Evolutionary conservation across 2,113 vertebrate genomes (phyloP).

Genomic region (Microtus montanus): DNA sequence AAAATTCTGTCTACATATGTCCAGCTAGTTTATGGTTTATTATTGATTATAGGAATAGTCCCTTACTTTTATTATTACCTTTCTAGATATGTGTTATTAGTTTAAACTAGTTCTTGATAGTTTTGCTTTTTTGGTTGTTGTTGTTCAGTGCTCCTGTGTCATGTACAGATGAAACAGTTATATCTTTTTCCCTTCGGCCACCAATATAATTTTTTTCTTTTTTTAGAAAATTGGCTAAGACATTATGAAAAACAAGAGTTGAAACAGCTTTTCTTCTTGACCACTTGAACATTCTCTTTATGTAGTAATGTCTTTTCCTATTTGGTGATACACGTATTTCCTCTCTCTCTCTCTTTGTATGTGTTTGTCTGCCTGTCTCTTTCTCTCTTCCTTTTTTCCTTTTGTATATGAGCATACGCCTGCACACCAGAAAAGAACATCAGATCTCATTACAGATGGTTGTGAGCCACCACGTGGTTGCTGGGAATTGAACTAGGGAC

Average conservation of each 20-base stretch:
- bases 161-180: not conserved
- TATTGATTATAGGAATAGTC: not conserved
- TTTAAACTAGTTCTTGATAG: constrained; percentile 19
- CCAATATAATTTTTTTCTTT: not conserved
- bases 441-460: no score
- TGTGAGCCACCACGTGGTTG: no score
- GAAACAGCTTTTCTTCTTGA: not conserved
- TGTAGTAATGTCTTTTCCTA: not conserved
- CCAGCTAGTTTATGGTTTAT: not conserved
- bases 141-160: not conserved
- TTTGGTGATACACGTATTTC: not conserved
- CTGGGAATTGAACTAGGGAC: no score
- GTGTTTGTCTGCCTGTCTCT: no score
- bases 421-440: no score
- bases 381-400: no score
- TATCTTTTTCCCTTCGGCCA: not conserved
- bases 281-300: not conserved
- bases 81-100: constrained; percentile 17
- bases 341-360: no score
- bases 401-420: no score
- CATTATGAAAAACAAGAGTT: not conserved
- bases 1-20: not conserved
- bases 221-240: not conserved
- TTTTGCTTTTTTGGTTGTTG: not conserved
- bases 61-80: constrained; percentile 21